Evolutionary conservation across 2,888 invertebrate species (phyloP), one percentile per base, ranked within the genome.

Genomic region (Sympetrum striolatum): DNA sequence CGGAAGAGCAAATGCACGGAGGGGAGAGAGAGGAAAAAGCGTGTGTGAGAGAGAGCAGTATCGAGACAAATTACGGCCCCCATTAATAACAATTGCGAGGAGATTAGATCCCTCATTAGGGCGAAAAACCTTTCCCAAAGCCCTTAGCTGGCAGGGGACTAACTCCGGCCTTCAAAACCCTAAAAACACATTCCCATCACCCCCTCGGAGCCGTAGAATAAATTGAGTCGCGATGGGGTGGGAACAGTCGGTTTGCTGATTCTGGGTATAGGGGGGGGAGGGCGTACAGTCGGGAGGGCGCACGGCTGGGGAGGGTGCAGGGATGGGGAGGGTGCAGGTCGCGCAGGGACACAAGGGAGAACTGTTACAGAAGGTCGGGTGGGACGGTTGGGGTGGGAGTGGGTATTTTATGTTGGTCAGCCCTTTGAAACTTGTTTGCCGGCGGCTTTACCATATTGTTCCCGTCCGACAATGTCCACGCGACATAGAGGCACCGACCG

Each of bases 391-490:
- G 73, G 64, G 64, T 64, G 64, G 64, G 64, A n/a, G 14, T n/a
- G 73, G 73, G 73, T 73, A 73, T 73, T 73, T 73, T 73, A 73
- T 73, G 82, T 25, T 48, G 25, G 82, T 25, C 31, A 53, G 82
- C 25, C 39, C 80, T n/a, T 25, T 48, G n/a, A 22, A 60, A 60
- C 35, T 86, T 86, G 86, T 86, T 86, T 86, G 86, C 86, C 53
- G 86, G 86, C 86, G 86, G 86, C 86, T 60, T 60, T 58, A 37
- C 86, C 60, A 86, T 86, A 86, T 86, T 86, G 86, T 86, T 86
- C 86, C 58, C 86, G 31, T 86, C 86, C 44, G n/a, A 81, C 81
- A 53, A 53, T 86, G 86, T 86, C 86, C 86, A 86, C 86, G 86
- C 86, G 86, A 86, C 86, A 58, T 2, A 31, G 86, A 60, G 86